These are phyloP conservation scores for Tetragonula clypearis DNA, from an alignment of 1,140 invertebrate genomes.

Conservation along the genomic window DNA sequence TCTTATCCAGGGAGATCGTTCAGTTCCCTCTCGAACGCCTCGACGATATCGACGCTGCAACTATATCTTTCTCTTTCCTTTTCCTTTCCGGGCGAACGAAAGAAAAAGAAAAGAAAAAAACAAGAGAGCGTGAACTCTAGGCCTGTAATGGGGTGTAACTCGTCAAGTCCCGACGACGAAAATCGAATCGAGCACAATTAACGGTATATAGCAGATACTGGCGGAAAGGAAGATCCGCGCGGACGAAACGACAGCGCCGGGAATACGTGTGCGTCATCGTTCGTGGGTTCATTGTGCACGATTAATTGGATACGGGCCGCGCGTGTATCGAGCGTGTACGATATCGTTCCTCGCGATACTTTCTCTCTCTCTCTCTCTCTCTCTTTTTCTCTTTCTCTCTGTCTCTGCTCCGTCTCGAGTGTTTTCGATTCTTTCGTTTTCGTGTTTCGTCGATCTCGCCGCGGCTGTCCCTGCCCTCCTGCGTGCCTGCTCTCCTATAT, in stretches of 20 bases:
- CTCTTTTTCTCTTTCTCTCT: too few relatives aligned
- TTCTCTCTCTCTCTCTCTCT: neutral
- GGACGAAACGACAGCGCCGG: slow-evolving; percentile 37
- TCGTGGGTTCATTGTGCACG: slow-evolving; percentile 31
- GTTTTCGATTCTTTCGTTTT: neutral
- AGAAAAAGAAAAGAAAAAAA: too few relatives aligned
- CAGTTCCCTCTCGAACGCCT: neutral
- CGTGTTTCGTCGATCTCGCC: neutral
- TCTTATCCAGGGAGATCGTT: neutral
- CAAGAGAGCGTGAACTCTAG: too few relatives aligned
- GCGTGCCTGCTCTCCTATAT: neutral
- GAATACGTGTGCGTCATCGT: slow-evolving; percentile 13
- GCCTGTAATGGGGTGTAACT: too few relatives aligned
- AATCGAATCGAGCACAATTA: slow-evolving; percentile 54
- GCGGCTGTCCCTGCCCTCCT: neutral
- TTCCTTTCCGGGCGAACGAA: neutral
- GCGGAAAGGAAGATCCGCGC: slow-evolving; percentile 22
- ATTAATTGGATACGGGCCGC: slow-evolving; percentile 12
- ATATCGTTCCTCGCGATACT: too few relatives aligned
- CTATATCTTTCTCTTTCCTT: neutral
- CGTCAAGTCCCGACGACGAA: neutral
- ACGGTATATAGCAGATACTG: slow-evolving; percentile 30
- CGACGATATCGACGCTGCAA: neutral
- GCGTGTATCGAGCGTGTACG: neutral
- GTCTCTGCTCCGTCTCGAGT: neutral